phyloP scores from a whole-genome alignment of 2,888 invertebrate species.

The Myopa testacea region DNA sequence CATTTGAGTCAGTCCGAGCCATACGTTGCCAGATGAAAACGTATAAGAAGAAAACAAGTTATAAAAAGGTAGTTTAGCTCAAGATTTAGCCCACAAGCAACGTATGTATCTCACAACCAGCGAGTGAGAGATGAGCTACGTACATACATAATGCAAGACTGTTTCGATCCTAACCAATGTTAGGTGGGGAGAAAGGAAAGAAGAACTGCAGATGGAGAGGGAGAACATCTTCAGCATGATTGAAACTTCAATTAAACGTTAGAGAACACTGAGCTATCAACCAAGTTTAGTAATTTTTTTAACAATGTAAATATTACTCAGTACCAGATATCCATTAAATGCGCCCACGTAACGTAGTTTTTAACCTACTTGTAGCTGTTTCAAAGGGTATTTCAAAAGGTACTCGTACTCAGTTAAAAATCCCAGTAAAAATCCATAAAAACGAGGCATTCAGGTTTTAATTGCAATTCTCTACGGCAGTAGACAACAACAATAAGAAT shows the following conservation, averaged over 20 bases:
- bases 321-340: not conserved
- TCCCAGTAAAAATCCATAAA: not conserved
- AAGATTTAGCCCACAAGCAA: constrained; percentile 49
- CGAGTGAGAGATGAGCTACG: constrained; percentile 1
- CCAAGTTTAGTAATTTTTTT: no score
- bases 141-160: not conserved
- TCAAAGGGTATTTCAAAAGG: not conserved
- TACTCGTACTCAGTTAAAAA: not conserved
- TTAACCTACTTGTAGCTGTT: not conserved
- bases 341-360: constrained; percentile 9
- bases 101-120: constrained; percentile 17
- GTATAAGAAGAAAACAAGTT: constrained; percentile 55
- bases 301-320: not conserved
- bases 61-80: constrained; percentile 47
- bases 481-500: not conserved
- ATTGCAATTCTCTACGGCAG: not conserved
- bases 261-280: not conserved
- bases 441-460: constrained; percentile 13
- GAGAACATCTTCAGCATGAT: not conserved
- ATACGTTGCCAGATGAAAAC: constrained; percentile 56
- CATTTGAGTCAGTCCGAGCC: constrained; percentile 25
- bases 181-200: no score
- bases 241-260: not conserved
- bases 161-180: not conserved
- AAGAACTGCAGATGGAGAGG: not conserved